phyloP scores from a whole-genome alignment of 2,113 vertebrate genomes.

The Apodemus sylvaticus region DNA sequence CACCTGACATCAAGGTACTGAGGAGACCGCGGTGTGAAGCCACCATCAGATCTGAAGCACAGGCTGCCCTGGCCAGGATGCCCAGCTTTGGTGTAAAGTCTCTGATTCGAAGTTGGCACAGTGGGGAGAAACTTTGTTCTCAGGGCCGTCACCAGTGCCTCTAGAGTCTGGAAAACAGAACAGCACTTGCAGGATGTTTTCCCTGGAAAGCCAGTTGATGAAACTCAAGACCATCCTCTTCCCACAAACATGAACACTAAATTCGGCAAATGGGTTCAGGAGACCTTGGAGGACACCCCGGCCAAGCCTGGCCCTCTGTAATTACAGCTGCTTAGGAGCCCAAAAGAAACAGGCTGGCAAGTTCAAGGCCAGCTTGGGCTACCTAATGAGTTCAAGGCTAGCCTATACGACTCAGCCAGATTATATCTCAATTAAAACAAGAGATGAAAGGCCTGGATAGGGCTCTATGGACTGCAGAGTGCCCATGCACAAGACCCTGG shows the following conservation, averaged over 20 bases:
- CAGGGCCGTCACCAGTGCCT: not conserved
- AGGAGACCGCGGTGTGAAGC: not conserved
- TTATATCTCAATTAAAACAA: not conserved
- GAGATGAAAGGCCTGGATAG: not conserved
- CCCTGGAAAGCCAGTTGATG: not conserved
- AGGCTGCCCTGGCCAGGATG: not conserved
- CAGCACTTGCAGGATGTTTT: not conserved
- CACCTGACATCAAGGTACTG: not conserved
- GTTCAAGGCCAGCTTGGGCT: not conserved
- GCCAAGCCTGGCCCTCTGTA: not conserved
- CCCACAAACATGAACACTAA: not conserved
- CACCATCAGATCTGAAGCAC: not conserved
- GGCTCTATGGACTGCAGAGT: no score
- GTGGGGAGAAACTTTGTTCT: accelerated
- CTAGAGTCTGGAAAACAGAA: not conserved
- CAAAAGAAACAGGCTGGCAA: not conserved
- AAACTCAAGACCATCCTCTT: not conserved
- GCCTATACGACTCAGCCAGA: not conserved
- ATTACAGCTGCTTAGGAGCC: not conserved
- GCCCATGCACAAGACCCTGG: no score
- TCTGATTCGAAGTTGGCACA: not conserved
- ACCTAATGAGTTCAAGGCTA: not conserved
- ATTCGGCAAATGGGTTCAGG: not conserved
- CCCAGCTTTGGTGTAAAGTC: not conserved
- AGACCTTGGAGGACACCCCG: not conserved